A percentile compares a stretch with the other conserved stretches of the same genome.
Conservation (phyloP, 37 sponge, comb jelly and placozoan genomes). For the Eunapius fragilis region DNA sequence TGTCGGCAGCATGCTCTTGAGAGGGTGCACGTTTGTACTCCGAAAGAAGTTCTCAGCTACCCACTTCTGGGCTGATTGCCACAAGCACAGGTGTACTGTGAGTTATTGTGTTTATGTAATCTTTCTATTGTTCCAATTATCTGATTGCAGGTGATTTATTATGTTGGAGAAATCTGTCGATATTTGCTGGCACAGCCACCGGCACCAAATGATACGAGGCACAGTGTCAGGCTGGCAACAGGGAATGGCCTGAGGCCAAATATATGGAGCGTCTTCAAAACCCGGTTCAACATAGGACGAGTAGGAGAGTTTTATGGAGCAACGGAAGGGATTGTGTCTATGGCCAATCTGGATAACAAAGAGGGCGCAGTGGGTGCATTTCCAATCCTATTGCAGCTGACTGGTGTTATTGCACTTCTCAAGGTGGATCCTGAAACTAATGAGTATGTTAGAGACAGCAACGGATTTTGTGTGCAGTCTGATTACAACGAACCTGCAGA, state of each 20-base stretch:
- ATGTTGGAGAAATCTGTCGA: slow-evolving; percentile 91
- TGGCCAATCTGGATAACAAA: slow-evolving; percentile 25
- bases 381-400: slow-evolving; percentile 9
- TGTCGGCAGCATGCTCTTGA: slow-evolving; percentile 61
- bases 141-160: slow-evolving; percentile 56
- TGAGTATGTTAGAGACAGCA: slow-evolving; percentile 38
- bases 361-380: slow-evolving; percentile 49
- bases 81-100: slow-evolving; percentile 78
- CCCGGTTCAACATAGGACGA: slow-evolving; percentile 65
- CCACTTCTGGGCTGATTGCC: slow-evolving; percentile 85
- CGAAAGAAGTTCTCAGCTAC: slow-evolving; percentile 79
- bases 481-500: slow-evolving; percentile 62
- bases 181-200: slow-evolving; percentile 68
- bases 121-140: background rate
- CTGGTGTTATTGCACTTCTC: slow-evolving; percentile 3
- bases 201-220: slow-evolving; percentile 46
- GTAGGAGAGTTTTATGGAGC: slow-evolving; percentile 90
- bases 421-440: slow-evolving; percentile 54
- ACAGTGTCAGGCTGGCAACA: slow-evolving; percentile 65
- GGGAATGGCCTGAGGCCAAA: slow-evolving; percentile 82
- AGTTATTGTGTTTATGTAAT: background rate
- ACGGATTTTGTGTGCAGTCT: slow-evolving; percentile 50
- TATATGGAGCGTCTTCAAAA: slow-evolving; percentile 75
- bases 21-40: slow-evolving; percentile 67
- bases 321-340: slow-evolving; percentile 75